Conservation (phyloP, 2,113 vertebrate species). For the Cyanoramphus novaezelandiae region DNA sequence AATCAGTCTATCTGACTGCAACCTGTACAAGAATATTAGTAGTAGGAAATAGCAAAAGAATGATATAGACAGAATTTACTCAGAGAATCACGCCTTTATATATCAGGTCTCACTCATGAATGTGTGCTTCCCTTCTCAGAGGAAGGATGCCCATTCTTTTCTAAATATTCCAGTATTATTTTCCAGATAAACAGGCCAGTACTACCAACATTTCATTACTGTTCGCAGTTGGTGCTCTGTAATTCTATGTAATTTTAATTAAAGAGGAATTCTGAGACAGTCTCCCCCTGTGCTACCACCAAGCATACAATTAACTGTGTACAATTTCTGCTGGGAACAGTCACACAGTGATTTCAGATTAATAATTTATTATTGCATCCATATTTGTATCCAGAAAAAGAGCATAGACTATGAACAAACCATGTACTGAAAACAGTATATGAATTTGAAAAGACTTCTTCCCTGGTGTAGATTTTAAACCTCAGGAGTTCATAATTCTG, state of each 20-base stretch:
- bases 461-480: background rate
- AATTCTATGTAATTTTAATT: slow-evolving; percentile 88
- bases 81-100: background rate
- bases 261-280: slow-evolving; percentile 81
- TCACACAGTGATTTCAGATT: slow-evolving; percentile 75
- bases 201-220: slow-evolving; percentile 76
- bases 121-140: background rate
- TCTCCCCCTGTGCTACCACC: slow-evolving; percentile 78
- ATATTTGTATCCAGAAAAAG: slow-evolving; percentile 31
- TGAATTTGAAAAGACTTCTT: background rate
- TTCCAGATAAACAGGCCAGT: slow-evolving; percentile 69
- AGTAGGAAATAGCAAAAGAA: background rate
- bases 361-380: slow-evolving; percentile 80
- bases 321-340: slow-evolving; percentile 79
- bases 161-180: slow-evolving; percentile 39
- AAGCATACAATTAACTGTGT: slow-evolving; percentile 81
- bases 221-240: slow-evolving; percentile 77
- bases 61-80: background rate
- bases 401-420: background rate
- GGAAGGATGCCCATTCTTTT: background rate
- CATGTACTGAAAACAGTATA: background rate
- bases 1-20: background rate
- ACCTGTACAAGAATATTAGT: background rate
- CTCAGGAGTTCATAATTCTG: background rate
- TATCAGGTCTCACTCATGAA: background rate